Evolutionary conservation across 2,888 invertebrate species (phyloP).

Genomic region (Cephus rjabovi): DNA sequence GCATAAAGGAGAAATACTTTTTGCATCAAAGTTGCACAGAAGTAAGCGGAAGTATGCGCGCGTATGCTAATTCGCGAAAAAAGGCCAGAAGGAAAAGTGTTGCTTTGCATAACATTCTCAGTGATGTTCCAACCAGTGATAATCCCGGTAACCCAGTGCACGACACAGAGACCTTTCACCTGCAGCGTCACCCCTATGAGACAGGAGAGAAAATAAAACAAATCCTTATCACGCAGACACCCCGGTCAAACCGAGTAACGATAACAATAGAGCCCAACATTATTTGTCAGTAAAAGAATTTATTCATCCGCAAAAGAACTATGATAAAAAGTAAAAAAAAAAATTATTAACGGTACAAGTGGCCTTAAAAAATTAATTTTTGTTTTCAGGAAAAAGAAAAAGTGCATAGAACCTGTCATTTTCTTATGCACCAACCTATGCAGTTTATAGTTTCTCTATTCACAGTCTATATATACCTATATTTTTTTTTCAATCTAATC

Average conservation of each 20-base stretch:
- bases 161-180: not conserved
- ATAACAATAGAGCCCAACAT: too few relatives aligned
- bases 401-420: too few relatives aligned
- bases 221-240: not conserved
- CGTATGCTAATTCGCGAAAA: constrained; percentile 1
- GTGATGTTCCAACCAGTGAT: not conserved
- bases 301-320: too few relatives aligned
- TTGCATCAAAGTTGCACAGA: not conserved
- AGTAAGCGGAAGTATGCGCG: not conserved
- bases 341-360: too few relatives aligned
- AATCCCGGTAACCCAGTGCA: not conserved
- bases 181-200: not conserved
- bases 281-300: too few relatives aligned
- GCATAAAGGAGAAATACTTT: not conserved
- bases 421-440: too few relatives aligned
- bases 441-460: not conserved
- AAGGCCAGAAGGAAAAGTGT: not conserved
- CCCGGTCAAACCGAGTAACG: too few relatives aligned
- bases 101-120: not conserved
- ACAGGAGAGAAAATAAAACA: not conserved
- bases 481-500: not conserved
- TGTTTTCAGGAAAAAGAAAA: too few relatives aligned
- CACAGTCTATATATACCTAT: not conserved
- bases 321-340: too few relatives aligned
- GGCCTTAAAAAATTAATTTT: too few relatives aligned